Evolutionary conservation across 1,140 invertebrate genomes (phyloP), one percentile per base, ranked within the genome.

Genomic region (Dufourea novaeangliae): DNA sequence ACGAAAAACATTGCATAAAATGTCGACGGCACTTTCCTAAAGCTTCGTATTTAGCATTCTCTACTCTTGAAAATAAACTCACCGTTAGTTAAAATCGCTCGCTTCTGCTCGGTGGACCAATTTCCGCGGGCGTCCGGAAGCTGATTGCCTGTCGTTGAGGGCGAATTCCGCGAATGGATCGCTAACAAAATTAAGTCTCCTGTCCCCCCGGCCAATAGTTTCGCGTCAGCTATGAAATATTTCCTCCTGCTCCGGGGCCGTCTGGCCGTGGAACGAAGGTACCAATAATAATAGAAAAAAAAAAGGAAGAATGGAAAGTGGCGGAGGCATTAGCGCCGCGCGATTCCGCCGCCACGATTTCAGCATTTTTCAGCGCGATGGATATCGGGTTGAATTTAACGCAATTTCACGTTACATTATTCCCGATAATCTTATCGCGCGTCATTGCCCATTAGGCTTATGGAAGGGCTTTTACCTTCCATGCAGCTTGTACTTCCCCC

Each of bases 341-440:
- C 79, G 72, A 82, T 81, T 81, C 44, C 66, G 54, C 57, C 59
- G 66, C 70, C 70, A 80, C 77, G 74, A 73, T 83, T 83, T 81
- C 76, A 83, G 81, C 81, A 83, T 83, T 83, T 83, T 83, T 83
- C 81, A 83, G 74, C 80, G 77, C 80, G 68, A 78, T 66, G 74
- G 81, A 78, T 82, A 83, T 83, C 81, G 81, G 82, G 81, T 82
- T 82, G 78, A 83, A 83, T 83, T 83, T 83, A 83, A 83, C 82
- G 81, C 81, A 82, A 83, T 83, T 83, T 83, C 81, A 82, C 80
- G 81, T 83, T 83, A 83, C 81, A 83, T 83, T 83, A 83, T 83
- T 83, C 80, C n/a, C 80, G 80, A 83, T 83, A 83, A 83, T 83
- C 81, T 83, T 83, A 83, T 83, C 81, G 81, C 74, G 81, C 80